Evolutionary conservation across 2,888 invertebrate genomes (phyloP).

Genomic region (Ormia ochracea): DNA sequence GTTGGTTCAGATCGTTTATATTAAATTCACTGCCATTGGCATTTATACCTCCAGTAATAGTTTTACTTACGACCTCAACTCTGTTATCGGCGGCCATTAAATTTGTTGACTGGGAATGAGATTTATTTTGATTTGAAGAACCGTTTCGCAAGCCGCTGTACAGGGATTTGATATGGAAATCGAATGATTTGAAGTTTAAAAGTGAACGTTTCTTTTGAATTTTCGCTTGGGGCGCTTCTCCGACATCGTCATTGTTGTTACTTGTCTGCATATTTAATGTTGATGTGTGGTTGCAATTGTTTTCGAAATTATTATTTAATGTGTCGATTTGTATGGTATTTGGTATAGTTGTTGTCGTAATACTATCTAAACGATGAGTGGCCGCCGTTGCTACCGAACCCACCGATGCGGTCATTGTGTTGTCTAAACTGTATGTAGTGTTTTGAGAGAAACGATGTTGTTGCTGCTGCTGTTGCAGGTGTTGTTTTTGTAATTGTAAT

Average conservation of each 20-base stretch:
- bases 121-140: conserved; percentile 58
- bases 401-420: conserved; percentile 50
- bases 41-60: conserved; percentile 31
- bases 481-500: conserved; percentile 55
- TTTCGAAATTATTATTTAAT: conserved; percentile 68
- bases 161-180: conserved; percentile 76
- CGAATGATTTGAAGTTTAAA: conserved; percentile 76
- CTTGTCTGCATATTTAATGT: conserved; percentile 46
- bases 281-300: conserved; percentile 61
- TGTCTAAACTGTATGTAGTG: conserved; percentile 58
- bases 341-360: conserved; percentile 69
- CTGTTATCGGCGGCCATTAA: conserved; percentile 34
- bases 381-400: conserved; percentile 57
- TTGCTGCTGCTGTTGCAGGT: conserved; percentile 45
- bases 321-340: conserved; percentile 71
- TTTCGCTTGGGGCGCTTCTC: conserved; percentile 32
- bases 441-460: conserved; percentile 62
- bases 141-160: conserved; percentile 73
- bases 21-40: conserved; percentile 54
- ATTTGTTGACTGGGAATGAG: conserved; percentile 64
- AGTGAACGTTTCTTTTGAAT: conserved; percentile 68
- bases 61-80: neutral
- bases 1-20: conserved; percentile 40
- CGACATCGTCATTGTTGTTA: conserved; percentile 51
- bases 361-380: conserved; percentile 70